These are phyloP conservation scores for Allophyes oxyacanthae DNA, from an alignment of 2,888 invertebrate species.

Conservation along the genomic window DNA sequence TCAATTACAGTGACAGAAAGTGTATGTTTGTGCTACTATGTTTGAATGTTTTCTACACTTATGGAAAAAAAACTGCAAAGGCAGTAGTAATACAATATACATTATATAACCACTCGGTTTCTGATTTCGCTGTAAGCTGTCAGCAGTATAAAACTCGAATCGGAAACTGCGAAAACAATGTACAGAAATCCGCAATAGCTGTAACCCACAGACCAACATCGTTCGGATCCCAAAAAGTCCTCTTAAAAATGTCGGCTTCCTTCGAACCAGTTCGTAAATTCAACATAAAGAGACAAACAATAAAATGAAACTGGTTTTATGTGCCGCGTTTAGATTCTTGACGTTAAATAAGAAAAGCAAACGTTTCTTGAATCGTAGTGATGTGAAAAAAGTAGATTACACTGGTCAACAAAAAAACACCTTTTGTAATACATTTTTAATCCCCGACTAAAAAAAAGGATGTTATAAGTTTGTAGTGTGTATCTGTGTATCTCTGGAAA, in stretches of 20 bases:
- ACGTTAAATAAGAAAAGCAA: slow-evolving; percentile 24
- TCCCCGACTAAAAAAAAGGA: no score
- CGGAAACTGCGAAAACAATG: background rate
- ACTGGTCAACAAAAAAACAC: no score
- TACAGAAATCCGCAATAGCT: background rate
- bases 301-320: slow-evolving; percentile 40
- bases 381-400: slow-evolving; percentile 13
- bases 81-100: no score
- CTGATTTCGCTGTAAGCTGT: no score
- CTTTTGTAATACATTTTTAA: no score
- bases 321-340: slow-evolving; percentile 13
- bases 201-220: slow-evolving; percentile 15
- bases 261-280: slow-evolving; percentile 41
- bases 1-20: no score
- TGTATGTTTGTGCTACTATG: no score
- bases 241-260: slow-evolving; percentile 34
- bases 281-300: slow-evolving; percentile 28
- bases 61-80: background rate
- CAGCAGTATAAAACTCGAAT: no score
- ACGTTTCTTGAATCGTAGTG: slow-evolving; percentile 6
- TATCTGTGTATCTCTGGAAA: no score
- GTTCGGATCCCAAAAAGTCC: slow-evolving; percentile 20
- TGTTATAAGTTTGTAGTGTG: no score
- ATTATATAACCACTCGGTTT: no score
- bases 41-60: no score